Conservation (phyloP, 1,140 invertebrate species). For the Subanguina moxae region DNA sequence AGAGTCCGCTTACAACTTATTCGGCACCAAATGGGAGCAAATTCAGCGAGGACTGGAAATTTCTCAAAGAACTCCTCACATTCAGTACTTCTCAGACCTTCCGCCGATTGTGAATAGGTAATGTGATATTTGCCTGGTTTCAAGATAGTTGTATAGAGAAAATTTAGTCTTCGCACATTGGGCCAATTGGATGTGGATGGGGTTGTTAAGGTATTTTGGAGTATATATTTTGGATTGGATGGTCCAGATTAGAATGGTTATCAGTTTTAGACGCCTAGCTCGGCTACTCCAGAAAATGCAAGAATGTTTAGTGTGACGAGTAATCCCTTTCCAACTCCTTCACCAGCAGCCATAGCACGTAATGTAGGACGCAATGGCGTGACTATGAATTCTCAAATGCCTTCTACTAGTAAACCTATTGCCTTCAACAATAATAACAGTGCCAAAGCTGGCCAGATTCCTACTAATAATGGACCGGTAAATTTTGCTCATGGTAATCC, state of each 20-base stretch:
- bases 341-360: background rate
- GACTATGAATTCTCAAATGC: too few relatives aligned
- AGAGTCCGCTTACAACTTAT: background rate
- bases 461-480: too few relatives aligned
- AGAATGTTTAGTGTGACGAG: slow-evolving; percentile 6
- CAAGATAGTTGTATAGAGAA: too few relatives aligned
- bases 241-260: background rate
- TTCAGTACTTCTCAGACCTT: background rate
- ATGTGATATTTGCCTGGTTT: too few relatives aligned
- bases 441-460: too few relatives aligned
- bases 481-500: too few relatives aligned
- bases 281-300: background rate
- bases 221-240: background rate
- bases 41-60: background rate
- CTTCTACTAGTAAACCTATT: too few relatives aligned
- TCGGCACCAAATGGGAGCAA: background rate
- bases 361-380: background rate
- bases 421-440: too few relatives aligned
- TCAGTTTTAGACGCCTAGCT: slow-evolving; percentile 4
- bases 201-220: background rate
- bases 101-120: background rate
- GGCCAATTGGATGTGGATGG: slow-evolving; percentile 1
- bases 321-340: background rate
- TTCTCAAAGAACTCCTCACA: background rate
- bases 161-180: background rate